phyloP scores from a whole-genome alignment of 2,888 invertebrate species.

The Falcaria lacertinaria region DNA sequence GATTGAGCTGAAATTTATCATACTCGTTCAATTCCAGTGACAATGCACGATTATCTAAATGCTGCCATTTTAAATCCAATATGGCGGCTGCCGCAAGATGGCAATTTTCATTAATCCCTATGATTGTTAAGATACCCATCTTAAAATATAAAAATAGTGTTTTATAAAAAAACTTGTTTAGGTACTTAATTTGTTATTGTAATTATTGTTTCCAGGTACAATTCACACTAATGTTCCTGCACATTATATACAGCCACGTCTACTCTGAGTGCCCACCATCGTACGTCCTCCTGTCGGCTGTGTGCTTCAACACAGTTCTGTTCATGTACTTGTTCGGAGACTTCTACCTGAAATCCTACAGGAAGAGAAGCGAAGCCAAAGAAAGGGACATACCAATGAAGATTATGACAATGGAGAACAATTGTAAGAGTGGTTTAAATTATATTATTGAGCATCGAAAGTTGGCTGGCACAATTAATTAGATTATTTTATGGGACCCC shows the following conservation, averaged over 20 bases:
- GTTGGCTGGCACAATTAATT: conserved; percentile 19
- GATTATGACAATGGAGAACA: conserved; percentile 7
- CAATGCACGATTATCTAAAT: too few relatives aligned
- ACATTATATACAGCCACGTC: conserved; percentile 25
- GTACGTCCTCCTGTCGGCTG: conserved; percentile 21
- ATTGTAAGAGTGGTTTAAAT: conserved; percentile 13
- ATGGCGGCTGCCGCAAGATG: too few relatives aligned
- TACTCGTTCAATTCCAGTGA: too few relatives aligned
- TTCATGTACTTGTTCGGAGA: conserved; percentile 44
- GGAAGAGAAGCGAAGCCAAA: conserved; percentile 15
- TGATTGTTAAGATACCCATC: too few relatives aligned
- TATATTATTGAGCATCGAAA: conserved; percentile 23
- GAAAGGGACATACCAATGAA: too few relatives aligned
- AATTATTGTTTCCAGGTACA: conserved; percentile 38
- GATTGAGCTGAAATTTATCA: too few relatives aligned
- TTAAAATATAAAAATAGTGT: too few relatives aligned
- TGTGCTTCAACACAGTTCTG: conserved; percentile 30
- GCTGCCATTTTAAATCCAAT: too few relatives aligned
- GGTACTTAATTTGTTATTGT: too few relatives aligned
- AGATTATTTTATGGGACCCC: neutral
- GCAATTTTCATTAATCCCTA: too few relatives aligned
- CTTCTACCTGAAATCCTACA: conserved; percentile 38
- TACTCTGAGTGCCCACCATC: conserved; percentile 39
- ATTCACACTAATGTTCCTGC: conserved; percentile 35
- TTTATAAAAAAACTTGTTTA: too few relatives aligned